phyloP scores from a whole-genome alignment of 2,113 vertebrate genomes.

The Sapajus apella region DNA sequence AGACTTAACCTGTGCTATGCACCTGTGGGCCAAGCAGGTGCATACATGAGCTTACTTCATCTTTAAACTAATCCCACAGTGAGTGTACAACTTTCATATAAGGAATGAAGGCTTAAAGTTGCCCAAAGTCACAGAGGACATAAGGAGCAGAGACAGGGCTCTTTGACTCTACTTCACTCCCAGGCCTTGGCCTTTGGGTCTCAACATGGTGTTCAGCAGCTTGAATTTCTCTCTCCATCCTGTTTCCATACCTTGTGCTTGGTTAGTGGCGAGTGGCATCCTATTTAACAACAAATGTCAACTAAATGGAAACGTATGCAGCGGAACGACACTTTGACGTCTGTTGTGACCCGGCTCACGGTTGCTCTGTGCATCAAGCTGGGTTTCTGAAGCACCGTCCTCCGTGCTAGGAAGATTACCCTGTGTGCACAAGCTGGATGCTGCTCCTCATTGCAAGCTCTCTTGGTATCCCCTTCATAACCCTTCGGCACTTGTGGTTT shows the following conservation, averaged over 20 bases:
- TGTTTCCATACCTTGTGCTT: not conserved
- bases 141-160: not conserved
- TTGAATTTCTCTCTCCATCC: not conserved
- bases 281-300: not conserved
- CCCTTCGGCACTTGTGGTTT: not conserved
- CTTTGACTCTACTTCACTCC: not conserved
- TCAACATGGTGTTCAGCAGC: too few relatives aligned
- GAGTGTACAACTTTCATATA: not conserved
- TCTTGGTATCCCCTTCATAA: not conserved
- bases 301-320: not conserved
- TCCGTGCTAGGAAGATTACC: not conserved
- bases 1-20: not conserved
- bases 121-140: not conserved
- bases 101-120: not conserved
- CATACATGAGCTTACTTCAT: not conserved
- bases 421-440: rapidly evolving
- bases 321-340: rapidly evolving
- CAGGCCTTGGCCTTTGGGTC: not conserved
- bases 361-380: not conserved
- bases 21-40: not conserved
- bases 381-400: not conserved
- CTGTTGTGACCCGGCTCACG: too few relatives aligned
- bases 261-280: not conserved
- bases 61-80: not conserved
- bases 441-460: not conserved